Conservation (phyloP, 2,888 invertebrate species). For the Mesodorylaimus sp. region DNA sequence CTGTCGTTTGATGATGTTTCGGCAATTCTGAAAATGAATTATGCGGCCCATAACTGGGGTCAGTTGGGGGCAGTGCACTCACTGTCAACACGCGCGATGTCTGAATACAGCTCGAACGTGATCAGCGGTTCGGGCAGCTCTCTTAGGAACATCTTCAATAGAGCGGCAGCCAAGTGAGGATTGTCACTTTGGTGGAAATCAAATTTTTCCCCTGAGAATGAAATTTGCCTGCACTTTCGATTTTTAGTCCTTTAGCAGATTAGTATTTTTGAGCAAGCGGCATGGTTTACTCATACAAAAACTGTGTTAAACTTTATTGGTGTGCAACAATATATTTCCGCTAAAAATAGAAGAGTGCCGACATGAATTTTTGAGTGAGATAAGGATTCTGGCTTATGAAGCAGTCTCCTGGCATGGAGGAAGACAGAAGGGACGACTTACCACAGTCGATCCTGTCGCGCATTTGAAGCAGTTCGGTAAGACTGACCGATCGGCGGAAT, state of each 20-base stretch:
- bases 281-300: too few species aligned
- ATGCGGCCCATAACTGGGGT: neutral
- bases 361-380: too few species aligned
- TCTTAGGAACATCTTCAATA: constrained; percentile 74
- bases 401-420: too few species aligned
- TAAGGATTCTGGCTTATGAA: too few species aligned
- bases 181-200: constrained; percentile 47
- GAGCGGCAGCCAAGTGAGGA: constrained; percentile 78
- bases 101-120: constrained; percentile 17
- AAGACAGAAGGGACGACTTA: too few species aligned
- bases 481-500: constrained; percentile 78
- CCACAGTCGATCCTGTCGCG: constrained; percentile 71
- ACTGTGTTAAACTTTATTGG: too few species aligned
- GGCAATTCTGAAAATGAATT: neutral
- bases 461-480: constrained; percentile 58
- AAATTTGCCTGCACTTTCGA: too few species aligned
- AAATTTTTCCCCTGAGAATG: constrained; percentile 42
- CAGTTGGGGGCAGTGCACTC: neutral
- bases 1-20: constrained; percentile 18
- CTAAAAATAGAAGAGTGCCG: too few species aligned
- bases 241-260: too few species aligned
- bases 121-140: constrained; percentile 26
- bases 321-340: too few species aligned
- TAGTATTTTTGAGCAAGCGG: too few species aligned
- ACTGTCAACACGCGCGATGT: neutral